These are phyloP conservation scores for Druceiella hillmani DNA, from an alignment of 2,888 invertebrate genomes.

Conservation along the genomic window DNA sequence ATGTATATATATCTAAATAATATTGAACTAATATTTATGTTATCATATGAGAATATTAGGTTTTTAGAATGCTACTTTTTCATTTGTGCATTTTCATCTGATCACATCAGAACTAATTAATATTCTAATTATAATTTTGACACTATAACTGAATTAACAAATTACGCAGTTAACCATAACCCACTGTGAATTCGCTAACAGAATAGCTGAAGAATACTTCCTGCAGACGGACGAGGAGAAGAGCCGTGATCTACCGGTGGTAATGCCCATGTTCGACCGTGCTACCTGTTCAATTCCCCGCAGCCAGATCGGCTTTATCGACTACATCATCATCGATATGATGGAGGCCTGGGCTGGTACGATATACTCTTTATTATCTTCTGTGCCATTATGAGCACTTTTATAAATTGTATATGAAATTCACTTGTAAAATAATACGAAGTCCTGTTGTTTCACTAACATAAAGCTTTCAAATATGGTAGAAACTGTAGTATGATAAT, in stretches of 20 bases:
- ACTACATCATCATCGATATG: slow-evolving; percentile 97
- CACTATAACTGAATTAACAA: not conserved
- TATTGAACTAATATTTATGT: too few relatives aligned
- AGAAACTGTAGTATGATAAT: too few relatives aligned
- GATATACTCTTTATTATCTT: slow-evolving; percentile 25
- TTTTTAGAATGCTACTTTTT: too few relatives aligned
- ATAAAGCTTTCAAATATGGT: too few relatives aligned
- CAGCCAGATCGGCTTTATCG: slow-evolving; percentile 96
- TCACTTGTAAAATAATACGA: too few relatives aligned
- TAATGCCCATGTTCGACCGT: slow-evolving; percentile 98
- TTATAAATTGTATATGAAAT: not conserved
- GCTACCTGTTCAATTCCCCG: slow-evolving; percentile 93
- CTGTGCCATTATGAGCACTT: not conserved
- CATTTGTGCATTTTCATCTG: not conserved
- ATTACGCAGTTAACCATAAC: too few relatives aligned
- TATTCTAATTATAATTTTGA: not conserved
- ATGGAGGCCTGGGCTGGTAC: slow-evolving; percentile 95
- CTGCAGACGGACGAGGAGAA: slow-evolving; percentile 97
- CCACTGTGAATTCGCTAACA: slow-evolving; percentile 23
- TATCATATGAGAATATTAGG: too few relatives aligned
- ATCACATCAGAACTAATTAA: not conserved
- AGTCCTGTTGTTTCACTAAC: too few relatives aligned
- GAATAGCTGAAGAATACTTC: slow-evolving; percentile 98
- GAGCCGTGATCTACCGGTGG: slow-evolving; percentile 79
- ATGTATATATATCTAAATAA: too few relatives aligned